Percentiles rank a stretch among this genome's conserved stretches.
Conservation (phyloP, 1,140 invertebrate genomes). For the Anthonomus grandis region DNA sequence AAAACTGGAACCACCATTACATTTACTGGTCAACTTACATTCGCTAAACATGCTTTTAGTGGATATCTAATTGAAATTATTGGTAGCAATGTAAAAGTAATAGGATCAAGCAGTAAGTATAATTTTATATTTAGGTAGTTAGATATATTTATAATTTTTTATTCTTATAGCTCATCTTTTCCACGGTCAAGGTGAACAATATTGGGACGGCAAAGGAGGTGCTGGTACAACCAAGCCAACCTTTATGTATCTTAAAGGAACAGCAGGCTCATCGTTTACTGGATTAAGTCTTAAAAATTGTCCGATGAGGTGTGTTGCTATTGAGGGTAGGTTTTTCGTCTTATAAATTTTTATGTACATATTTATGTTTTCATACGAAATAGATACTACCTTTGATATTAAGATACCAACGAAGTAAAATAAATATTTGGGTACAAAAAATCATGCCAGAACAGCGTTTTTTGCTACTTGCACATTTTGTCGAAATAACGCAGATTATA, state of each 20-base stretch:
- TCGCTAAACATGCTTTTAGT: not conserved
- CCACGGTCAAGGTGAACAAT: slow-evolving; percentile 1
- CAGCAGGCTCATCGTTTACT: not conserved
- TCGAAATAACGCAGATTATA: no score
- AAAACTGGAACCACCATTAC: not conserved
- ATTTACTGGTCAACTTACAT: slow-evolving; percentile 1
- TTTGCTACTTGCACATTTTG: no score
- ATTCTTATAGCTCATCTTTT: not conserved
- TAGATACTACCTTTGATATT: no score
- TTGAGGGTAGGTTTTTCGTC: no score
- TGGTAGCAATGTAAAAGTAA: no score
- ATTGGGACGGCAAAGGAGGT: not conserved
- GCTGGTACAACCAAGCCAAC: not conserved
- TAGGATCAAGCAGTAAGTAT: slow-evolving; percentile 6
- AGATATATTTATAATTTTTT: slow-evolving; percentile 1
- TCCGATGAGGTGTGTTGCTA: not conserved
- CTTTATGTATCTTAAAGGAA: slow-evolving; percentile 3
- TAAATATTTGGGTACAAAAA: no score
- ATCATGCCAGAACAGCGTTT: no score
- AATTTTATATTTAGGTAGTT: not conserved
- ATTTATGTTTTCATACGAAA: no score
- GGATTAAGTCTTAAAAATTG: not conserved
- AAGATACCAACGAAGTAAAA: no score
- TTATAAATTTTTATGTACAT: no score
- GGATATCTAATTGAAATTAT: slow-evolving; percentile 12